Percentiles rank a stretch among this genome's conserved stretches.
Conservation (phyloP, 2,888 invertebrate genomes). For the Melieria crassipennis region DNA sequence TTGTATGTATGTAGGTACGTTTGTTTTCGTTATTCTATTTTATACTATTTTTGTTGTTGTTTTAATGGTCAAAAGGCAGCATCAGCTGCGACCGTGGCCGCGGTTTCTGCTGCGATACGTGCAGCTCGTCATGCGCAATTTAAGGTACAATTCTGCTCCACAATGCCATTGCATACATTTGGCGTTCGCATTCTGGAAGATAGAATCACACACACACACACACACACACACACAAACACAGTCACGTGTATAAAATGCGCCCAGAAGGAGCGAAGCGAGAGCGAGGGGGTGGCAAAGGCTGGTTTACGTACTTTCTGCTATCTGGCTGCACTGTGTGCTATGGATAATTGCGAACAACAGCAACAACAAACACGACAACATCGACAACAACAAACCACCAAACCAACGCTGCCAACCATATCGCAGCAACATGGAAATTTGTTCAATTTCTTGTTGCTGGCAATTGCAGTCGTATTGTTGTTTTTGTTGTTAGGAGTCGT, state of each 20-base stretch:
- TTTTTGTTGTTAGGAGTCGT: neutral
- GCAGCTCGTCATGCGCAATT: constrained; percentile 57
- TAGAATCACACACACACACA: no score
- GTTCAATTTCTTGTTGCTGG: constrained; percentile 54
- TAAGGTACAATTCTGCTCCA: constrained; percentile 42
- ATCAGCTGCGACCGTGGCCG: neutral
- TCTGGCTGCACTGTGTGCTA: neutral
- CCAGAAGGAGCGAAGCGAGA: no score
- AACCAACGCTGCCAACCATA: constrained; percentile 39
- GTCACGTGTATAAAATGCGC: neutral
- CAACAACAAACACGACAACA: constrained; percentile 23
- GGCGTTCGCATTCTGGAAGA: neutral
- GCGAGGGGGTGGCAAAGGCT: neutral
- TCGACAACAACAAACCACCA: no score
- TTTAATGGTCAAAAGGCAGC: no score
- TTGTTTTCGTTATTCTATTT: neutral
- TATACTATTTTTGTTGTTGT: no score
- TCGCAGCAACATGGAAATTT: constrained; percentile 61
- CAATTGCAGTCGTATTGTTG: constrained; percentile 6
- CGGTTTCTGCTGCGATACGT: neutral
- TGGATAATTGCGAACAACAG: constrained; percentile 30
- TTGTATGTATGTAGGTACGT: neutral
- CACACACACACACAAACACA: neutral
- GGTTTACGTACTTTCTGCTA: constrained; percentile 1
- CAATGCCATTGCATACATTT: constrained; percentile 27